phyloP scores from a whole-genome alignment of 2,888 invertebrate species.

The Meteorus cinctellus region DNA sequence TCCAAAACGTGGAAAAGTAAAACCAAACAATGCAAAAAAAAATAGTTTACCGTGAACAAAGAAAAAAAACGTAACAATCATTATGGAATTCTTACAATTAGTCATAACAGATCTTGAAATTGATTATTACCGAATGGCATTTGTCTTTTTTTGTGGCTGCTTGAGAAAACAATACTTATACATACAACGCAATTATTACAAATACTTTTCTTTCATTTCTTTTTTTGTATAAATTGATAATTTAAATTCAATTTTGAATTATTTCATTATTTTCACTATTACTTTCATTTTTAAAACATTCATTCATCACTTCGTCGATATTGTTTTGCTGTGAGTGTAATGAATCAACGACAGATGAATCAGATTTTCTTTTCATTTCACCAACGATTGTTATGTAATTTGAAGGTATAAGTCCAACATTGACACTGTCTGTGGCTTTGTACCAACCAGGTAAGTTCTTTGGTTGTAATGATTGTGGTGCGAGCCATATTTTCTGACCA shows the following conservation, averaged over 20 bases:
- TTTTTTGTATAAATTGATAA: background rate
- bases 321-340: constrained; percentile 11
- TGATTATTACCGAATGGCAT: constrained; percentile 16
- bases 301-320: constrained; percentile 8
- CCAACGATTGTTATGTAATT: constrained; percentile 66
- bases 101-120: constrained; percentile 26
- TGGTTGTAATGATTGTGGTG: constrained; percentile 89
- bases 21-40: background rate
- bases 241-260: background rate
- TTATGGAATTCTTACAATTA: constrained; percentile 19
- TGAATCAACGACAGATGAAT: constrained; percentile 42
- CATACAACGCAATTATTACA: too few species aligned
- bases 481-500: constrained; percentile 86
- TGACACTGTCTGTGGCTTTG: constrained; percentile 64
- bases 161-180: background rate
- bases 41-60: background rate
- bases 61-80: background rate
- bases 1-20: background rate
- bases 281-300: constrained; percentile 19
- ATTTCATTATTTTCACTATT: background rate
- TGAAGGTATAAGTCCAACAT: constrained; percentile 66
- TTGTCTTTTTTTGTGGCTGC: background rate
- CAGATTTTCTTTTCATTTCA: constrained; percentile 63
- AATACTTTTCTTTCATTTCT: background rate
- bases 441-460: constrained; percentile 74